Evolutionary conservation across 2,888 invertebrate species (phyloP), one percentile per base, ranked within the genome.

Genomic region (Synergus gifuensis): DNA sequence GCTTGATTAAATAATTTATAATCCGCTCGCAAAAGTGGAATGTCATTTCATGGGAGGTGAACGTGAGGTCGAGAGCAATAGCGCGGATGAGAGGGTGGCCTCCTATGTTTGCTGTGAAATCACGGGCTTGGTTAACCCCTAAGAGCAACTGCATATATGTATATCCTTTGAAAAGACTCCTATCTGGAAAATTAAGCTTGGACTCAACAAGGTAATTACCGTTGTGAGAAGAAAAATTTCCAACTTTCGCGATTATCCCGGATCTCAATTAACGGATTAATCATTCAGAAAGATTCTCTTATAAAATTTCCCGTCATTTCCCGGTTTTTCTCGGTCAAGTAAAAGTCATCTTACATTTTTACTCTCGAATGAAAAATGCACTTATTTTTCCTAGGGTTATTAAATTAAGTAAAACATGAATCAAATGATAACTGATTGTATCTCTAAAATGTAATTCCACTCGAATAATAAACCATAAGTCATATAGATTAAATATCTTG

Each of bases 1-100:
- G 85, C 89, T 91, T 91, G 91, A 91, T 91, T 91, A 91, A 91
- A 91, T 91, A 91, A 91, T 91, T 91, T 91, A 90, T 91, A 90
- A 91, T 89, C 88, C 87, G 81, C 78, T 81, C 81, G 81, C 81
- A 84, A 85, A 83, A 83, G 82, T 80, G 86, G 88, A 90, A 90
- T 90, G 90, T 90, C 90, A 87, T 88, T 87, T 67, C 81, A 76
- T 46, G 81, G 83, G 73, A 28, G 73, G 62, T 5, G n/a, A 76
- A 78, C 42, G 73, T 42, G 60, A 60, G 73, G 44, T 64, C n/a
- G 79, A 5, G 2, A 69, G 46, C 76, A 46, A 22, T 36, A 14
- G 46, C 58, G 46, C 42, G 78, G 63, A 76, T 58, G 77, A 54
- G 9, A 78, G 80, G 63, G 79, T 78, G 54, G 78, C 81, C 79